phyloP scores from a whole-genome alignment of 2,113 vertebrate genomes.

The Pungitius pungitius region DNA sequence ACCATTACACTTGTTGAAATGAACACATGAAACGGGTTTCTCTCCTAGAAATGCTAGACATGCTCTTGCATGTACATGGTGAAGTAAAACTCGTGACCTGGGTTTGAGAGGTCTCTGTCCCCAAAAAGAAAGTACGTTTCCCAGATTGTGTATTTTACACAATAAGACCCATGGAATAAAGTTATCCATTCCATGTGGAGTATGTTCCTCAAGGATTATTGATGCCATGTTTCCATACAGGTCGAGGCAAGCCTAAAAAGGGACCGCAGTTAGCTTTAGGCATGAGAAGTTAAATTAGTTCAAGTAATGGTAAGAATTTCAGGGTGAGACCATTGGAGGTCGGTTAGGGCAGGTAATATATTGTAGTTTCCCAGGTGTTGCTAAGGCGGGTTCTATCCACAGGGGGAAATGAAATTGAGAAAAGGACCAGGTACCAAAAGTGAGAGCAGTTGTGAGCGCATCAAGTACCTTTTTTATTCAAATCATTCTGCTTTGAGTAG shows the following conservation, averaged over 20 bases:
- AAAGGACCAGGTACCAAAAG: neutral
- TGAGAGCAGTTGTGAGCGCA: neutral
- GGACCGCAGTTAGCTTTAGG: neutral
- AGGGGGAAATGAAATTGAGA: neutral
- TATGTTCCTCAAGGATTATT: too few species aligned
- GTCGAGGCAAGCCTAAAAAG: neutral
- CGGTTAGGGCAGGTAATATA: neutral
- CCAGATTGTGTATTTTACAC: neutral
- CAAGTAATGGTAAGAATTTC: neutral
- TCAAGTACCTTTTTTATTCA: neutral
- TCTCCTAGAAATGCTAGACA: neutral
- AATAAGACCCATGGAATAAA: too few species aligned
- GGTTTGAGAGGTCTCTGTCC: neutral
- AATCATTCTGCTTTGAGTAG: neutral
- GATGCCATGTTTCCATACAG: neutral
- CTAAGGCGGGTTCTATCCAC: too few species aligned
- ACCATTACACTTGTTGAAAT: slow-evolving; percentile 49
- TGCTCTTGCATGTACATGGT: slow-evolving; percentile 9
- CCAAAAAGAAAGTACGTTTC: neutral
- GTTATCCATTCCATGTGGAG: neutral
- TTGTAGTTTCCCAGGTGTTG: too few species aligned
- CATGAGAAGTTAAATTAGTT: neutral
- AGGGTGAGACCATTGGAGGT: neutral
- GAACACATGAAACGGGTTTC: slow-evolving; percentile 13
- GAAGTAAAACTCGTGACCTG: slow-evolving; percentile 4